Evolutionary conservation across 2,797 vertebrate genomes (phyloP).

Genomic region (Malurus leucopterus): DNA sequence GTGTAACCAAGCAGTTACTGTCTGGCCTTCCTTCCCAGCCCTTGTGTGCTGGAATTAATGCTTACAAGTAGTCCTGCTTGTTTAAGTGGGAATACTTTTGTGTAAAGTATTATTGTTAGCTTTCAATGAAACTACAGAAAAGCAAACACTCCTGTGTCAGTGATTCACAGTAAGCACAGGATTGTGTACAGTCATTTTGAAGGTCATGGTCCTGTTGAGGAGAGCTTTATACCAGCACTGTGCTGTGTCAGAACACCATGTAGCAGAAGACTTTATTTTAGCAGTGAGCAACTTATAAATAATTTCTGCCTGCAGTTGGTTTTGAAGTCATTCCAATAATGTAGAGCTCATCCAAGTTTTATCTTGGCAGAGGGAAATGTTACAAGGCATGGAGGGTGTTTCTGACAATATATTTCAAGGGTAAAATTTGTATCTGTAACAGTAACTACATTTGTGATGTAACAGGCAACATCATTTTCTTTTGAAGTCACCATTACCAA

Average conservation of each 20-base stretch:
- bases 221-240: neutral
- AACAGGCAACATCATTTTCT: neutral
- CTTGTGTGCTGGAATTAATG: neutral
- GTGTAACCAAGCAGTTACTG: neutral
- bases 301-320: neutral
- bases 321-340: slow-evolving; percentile 11
- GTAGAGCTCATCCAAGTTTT: neutral
- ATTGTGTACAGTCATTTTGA: neutral
- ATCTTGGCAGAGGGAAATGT: neutral
- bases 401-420: neutral
- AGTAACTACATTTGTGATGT: neutral
- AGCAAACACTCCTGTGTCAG: neutral
- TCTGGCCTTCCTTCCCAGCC: neutral
- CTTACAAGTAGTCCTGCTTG: neutral
- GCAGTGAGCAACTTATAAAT: neutral
- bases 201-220: neutral
- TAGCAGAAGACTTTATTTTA: neutral
- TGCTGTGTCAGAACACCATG: neutral
- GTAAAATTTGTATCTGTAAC: neutral
- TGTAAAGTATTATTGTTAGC: neutral
- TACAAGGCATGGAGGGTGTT: neutral
- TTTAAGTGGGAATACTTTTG: neutral
- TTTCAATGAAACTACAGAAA: neutral
- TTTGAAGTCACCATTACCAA: neutral
- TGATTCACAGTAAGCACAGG: neutral